Evolutionary conservation across 2,888 invertebrate species (phyloP), one percentile per base, ranked within the genome.

Genomic region (Lucinisca nassula): DNA sequence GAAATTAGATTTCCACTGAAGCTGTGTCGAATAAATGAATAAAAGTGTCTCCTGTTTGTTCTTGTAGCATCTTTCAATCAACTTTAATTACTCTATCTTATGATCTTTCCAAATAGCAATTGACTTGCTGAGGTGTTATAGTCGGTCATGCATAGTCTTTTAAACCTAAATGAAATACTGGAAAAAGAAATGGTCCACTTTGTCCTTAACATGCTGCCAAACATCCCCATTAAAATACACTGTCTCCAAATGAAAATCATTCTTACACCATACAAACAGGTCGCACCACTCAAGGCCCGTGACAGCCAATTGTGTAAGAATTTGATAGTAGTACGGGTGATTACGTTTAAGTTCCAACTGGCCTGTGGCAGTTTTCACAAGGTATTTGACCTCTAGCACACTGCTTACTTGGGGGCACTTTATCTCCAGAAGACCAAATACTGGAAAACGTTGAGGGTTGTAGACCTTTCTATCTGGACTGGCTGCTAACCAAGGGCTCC

Each of bases 401-500:
- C 77, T 58, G 21, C 37, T n/a, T 0, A 80, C 80, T 27, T 58
- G 37, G 40, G 82, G 79, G 40, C 86, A 87, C 30, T 87, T 87
- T 12, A 86, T 79, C 37, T 83, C 82, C 27, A 82, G 45, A 0
- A 82, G 17, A 0, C 82, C 86, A 79, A 77, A 86, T 8, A 58
- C 76, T 70, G 78, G 75, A 17, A 8, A 17, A 37, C 49, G 58
- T 24, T 38, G 12, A 24, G 85, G 78, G 38, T 82, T 61, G 45
- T 87, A 87, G 8, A 87, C 85, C 17, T 87, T 89, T 21, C 87
- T 32, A 35, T 87, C 83, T 27, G 79, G 79, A 24, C 79, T 87
- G 1, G 86, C 83, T 0, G 82, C 86, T 0, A 87, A 0, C 80
- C 83, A 80, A 49, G 76, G 86, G n/a, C 70, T 3, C 38, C 73